Percentiles rank a stretch among this genome's conserved stretches.
Evolutionary conservation across 2,797 vertebrate genomes (phyloP).

Genomic region (Enteromius treurensis): DNA sequence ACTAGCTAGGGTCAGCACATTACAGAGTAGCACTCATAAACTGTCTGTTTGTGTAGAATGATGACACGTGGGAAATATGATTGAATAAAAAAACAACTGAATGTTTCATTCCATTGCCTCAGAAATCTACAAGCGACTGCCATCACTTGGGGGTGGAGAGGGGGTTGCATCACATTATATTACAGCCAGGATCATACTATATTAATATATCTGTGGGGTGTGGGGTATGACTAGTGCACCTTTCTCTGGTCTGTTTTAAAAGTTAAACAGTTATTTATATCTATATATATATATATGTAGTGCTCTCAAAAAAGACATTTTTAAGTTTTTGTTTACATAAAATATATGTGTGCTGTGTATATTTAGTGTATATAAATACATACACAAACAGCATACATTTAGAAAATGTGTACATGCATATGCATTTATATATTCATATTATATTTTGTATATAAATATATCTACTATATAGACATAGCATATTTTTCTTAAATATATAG

Average conservation of each 20-base stretch:
- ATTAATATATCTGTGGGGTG: constrained; percentile 11
- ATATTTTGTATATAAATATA: too few species aligned
- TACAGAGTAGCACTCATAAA: neutral
- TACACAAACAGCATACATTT: too few species aligned
- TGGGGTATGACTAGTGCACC: neutral
- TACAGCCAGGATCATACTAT: constrained; percentile 1
- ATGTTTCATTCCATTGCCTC: neutral
- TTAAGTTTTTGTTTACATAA: too few species aligned
- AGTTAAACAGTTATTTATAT: neutral
- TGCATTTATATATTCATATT: too few species aligned
- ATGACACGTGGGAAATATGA: neutral
- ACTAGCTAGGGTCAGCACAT: neutral
- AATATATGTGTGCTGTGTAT: too few species aligned
- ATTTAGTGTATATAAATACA: too few species aligned
- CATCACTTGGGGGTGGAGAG: neutral
- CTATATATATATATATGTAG: too few species aligned
- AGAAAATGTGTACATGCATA: too few species aligned
- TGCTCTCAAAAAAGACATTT: too few species aligned
- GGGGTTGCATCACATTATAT: constrained; percentile 10
- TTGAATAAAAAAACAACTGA: neutral
- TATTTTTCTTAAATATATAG: too few species aligned
- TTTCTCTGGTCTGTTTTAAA: constrained; percentile 14
- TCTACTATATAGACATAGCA: too few species aligned
- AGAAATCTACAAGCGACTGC: neutral
- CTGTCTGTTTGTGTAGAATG: neutral